These are phyloP conservation scores for Pseudonaja textilis DNA, from an alignment of 2,113 vertebrate species.

Conservation along the genomic window DNA sequence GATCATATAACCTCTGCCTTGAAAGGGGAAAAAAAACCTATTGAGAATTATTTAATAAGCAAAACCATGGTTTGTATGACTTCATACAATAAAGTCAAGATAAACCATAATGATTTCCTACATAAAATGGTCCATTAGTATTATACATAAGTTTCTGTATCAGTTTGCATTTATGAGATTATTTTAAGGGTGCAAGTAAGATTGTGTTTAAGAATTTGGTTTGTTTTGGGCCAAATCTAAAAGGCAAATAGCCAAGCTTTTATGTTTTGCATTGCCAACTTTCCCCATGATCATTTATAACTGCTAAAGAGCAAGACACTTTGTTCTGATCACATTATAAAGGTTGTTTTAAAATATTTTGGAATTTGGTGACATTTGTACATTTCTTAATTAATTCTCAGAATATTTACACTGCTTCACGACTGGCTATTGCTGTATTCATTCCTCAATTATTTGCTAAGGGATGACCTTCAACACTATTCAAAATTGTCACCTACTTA, in stretches of 20 bases:
- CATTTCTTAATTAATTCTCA: neutral
- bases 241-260: rapidly evolving
- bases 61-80: neutral
- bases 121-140: neutral
- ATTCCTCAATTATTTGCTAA: neutral
- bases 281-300: neutral
- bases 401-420: neutral
- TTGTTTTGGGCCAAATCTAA: rapidly evolving
- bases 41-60: neutral
- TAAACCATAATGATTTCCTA: neutral
- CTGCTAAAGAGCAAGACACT: neutral
- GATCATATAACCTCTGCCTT: neutral
- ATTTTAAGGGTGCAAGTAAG: neutral
- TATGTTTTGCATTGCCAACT: neutral
- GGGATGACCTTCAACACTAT: neutral
- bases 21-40: neutral
- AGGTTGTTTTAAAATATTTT: neutral
- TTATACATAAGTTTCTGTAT: neutral
- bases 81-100: neutral
- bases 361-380: neutral
- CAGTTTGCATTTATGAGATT: neutral
- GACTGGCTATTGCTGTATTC: neutral
- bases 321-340: rapidly evolving
- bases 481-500: neutral
- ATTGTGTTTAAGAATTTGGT: neutral